phyloP scores from a whole-genome alignment of 2,113 vertebrate genomes.

The Melierax canorus region DNA sequence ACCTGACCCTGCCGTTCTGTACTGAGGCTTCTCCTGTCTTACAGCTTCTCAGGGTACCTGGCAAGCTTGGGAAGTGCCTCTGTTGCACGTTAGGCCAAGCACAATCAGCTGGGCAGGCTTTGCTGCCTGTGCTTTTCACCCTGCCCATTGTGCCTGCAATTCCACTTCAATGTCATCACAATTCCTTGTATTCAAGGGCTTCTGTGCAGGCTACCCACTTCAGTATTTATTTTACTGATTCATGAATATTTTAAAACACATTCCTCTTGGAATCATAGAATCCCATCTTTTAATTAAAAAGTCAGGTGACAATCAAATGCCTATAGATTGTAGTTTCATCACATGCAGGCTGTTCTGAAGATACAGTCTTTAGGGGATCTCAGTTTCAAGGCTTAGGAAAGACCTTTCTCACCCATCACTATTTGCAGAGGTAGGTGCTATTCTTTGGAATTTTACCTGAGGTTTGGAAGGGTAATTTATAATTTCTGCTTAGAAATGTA shows the following conservation, averaged over 20 bases:
- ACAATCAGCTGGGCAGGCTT: neutral
- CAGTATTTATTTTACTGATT: slow-evolving; percentile 3
- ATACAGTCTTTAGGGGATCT: neutral
- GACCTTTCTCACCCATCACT: neutral
- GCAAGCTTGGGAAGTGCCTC: neutral
- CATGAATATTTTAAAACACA: slow-evolving; percentile 4
- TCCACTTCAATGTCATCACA: neutral
- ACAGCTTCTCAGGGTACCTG: neutral
- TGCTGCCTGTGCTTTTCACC: neutral
- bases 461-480: too few species aligned
- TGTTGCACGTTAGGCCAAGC: neutral
- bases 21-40: neutral
- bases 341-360: neutral
- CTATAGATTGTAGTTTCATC: neutral
- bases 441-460: too few species aligned
- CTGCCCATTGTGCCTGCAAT: neutral
- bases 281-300: neutral
- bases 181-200: neutral
- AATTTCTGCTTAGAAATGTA: too few species aligned
- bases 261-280: neutral
- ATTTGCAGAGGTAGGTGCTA: too few species aligned
- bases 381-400: neutral
- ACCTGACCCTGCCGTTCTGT: neutral
- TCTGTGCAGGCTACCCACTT: neutral
- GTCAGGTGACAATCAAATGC: neutral